These are phyloP conservation scores for Agonopterix subpropinquella DNA, from an alignment of 2,888 invertebrate genomes.

Conservation along the genomic window DNA sequence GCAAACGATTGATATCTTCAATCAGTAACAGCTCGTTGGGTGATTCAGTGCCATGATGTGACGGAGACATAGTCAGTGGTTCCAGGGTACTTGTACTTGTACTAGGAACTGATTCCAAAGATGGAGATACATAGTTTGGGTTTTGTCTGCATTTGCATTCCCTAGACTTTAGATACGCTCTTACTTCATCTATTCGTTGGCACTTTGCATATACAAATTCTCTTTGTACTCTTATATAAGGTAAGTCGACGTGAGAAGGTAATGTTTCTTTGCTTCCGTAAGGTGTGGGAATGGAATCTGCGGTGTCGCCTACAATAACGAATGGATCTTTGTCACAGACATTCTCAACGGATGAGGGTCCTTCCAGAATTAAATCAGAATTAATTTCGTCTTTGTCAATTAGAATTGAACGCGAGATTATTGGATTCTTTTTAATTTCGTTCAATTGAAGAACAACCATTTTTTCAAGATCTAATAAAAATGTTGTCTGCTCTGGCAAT, in stretches of 20 bases:
- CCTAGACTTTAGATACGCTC: constrained; percentile 40
- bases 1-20: constrained; percentile 35
- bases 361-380: constrained; percentile 41
- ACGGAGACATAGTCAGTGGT: background rate
- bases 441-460: constrained; percentile 59
- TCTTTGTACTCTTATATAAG: constrained; percentile 42
- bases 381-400: constrained; percentile 29
- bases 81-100: constrained; percentile 7
- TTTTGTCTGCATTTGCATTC: constrained; percentile 41
- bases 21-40: constrained; percentile 40
- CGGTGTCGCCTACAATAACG: constrained; percentile 43
- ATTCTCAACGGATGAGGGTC: constrained; percentile 13
- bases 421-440: constrained; percentile 50
- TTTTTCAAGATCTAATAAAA: constrained; percentile 59
- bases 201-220: constrained; percentile 61
- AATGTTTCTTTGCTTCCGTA: constrained; percentile 58
- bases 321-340: constrained; percentile 48
- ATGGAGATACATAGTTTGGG: constrained; percentile 3
- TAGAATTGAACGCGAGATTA: constrained; percentile 31
- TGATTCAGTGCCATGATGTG: constrained; percentile 24
- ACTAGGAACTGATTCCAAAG: constrained; percentile 4
- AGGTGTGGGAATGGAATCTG: constrained; percentile 30
- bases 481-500: constrained; percentile 59
- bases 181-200: constrained; percentile 50
- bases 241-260: constrained; percentile 46